Conservation (phyloP, 2,113 vertebrate species). For the Cottus gobio region DNA sequence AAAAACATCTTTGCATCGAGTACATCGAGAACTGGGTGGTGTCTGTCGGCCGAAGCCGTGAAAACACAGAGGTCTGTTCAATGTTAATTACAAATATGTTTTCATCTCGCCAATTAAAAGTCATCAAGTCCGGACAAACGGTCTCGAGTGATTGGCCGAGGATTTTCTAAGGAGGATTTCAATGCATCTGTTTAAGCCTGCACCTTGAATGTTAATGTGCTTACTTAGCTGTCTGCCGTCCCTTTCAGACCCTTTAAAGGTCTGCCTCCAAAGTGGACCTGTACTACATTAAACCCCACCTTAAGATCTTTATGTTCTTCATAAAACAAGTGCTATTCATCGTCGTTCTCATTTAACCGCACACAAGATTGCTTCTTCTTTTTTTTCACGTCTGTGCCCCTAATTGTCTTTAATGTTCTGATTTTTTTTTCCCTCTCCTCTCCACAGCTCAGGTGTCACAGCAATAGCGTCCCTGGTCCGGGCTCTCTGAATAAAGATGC, state of each 20-base stretch:
- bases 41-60: neutral
- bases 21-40: neutral
- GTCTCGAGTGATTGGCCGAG: slow-evolving; percentile 54
- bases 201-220: slow-evolving; percentile 80
- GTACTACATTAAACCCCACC: neutral
- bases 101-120: slow-evolving; percentile 58
- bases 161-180: slow-evolving; percentile 76
- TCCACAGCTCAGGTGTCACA: slow-evolving; percentile 79
- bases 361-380: neutral
- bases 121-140: slow-evolving; percentile 49
- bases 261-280: neutral
- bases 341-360: neutral
- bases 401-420: slow-evolving; percentile 43
- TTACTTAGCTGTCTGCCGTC: slow-evolving; percentile 8
- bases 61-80: slow-evolving; percentile 26
- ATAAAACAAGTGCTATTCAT: neutral
- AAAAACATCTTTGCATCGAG: neutral
- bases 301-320: neutral
- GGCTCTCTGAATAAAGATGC: slow-evolving; percentile 78
- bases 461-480: slow-evolving; percentile 58
- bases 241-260: neutral
- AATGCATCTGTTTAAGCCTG: slow-evolving; percentile 84
- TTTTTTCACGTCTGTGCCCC: slow-evolving; percentile 1
- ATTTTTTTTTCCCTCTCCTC: slow-evolving; percentile 25
- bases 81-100: slow-evolving; percentile 37